A percentile compares a stretch with the other conserved stretches of the same genome.
Evolutionary conservation across 2,888 invertebrate genomes (phyloP).

Genomic region (Automeris io): DNA sequence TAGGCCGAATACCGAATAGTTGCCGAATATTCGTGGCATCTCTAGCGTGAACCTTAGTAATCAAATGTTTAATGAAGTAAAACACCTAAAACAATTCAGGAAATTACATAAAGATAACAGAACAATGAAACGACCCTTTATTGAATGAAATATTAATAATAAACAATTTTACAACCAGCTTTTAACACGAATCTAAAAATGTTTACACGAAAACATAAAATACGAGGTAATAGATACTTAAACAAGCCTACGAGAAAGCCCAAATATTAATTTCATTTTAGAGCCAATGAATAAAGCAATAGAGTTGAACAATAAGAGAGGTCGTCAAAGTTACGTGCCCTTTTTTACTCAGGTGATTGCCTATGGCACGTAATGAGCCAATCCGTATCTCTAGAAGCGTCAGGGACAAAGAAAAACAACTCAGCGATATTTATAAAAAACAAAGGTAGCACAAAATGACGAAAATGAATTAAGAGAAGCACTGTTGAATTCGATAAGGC

Average conservation of each 20-base stretch:
- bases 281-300: conserved; percentile 11
- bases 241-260: conserved; percentile 11
- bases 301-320: conserved; percentile 13
- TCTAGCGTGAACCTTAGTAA: too few species aligned
- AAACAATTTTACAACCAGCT: not conserved
- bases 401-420: conserved; percentile 17
- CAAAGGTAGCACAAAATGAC: conserved; percentile 25
- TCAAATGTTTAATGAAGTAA: too few species aligned
- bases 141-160: not conserved
- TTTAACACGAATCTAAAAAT: not conserved
- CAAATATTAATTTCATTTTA: conserved; percentile 20
- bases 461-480: conserved; percentile 20
- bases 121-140: not conserved
- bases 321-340: conserved; percentile 18
- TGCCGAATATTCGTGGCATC: too few species aligned
- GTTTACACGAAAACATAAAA: not conserved
- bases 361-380: conserved; percentile 28
- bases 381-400: conserved; percentile 17
- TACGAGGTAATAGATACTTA: conserved; percentile 18
- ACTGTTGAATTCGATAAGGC: conserved; percentile 12
- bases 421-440: conserved; percentile 28
- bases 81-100: not conserved
- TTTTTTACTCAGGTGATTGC: conserved; percentile 30
- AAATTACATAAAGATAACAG: not conserved
- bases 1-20: too few species aligned